Conservation (phyloP, 2,888 invertebrate species). For the Diadromus collaris region DNA sequence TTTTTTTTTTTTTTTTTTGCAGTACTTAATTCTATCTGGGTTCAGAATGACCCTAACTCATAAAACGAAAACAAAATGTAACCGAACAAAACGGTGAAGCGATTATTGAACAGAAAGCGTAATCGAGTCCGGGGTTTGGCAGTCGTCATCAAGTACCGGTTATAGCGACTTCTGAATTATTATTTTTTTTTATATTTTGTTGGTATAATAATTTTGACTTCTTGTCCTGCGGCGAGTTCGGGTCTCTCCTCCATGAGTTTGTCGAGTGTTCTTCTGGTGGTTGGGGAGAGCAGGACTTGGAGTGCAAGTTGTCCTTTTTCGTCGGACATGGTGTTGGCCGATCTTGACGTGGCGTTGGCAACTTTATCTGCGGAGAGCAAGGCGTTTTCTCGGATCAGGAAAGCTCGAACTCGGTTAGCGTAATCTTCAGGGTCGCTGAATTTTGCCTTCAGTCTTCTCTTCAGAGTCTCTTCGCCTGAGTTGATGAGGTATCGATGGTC, state of each 20-base stretch:
- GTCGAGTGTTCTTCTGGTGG: background rate
- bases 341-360: background rate
- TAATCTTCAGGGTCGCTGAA: constrained; percentile 25
- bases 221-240: constrained; percentile 20
- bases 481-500: constrained; percentile 38
- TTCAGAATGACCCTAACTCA: too few relatives aligned
- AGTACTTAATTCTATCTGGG: too few relatives aligned
- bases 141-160: too few relatives aligned
- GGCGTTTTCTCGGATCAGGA: constrained; percentile 43
- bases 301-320: constrained; percentile 15
- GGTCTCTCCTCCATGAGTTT: background rate
- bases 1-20: too few relatives aligned
- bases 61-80: too few relatives aligned
- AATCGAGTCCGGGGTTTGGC: too few relatives aligned
- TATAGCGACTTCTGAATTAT: background rate
- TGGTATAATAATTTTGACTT: constrained; percentile 19
- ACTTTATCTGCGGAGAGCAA: background rate
- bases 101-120: too few relatives aligned
- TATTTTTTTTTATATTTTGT: constrained; percentile 33
- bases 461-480: constrained; percentile 20
- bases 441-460: constrained; percentile 31
- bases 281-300: background rate
- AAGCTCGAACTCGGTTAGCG: constrained; percentile 22
- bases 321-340: constrained; percentile 4
- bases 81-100: too few relatives aligned